Conservation (phyloP, 2,113 vertebrate species). For the Heteronetta atricapilla region DNA sequence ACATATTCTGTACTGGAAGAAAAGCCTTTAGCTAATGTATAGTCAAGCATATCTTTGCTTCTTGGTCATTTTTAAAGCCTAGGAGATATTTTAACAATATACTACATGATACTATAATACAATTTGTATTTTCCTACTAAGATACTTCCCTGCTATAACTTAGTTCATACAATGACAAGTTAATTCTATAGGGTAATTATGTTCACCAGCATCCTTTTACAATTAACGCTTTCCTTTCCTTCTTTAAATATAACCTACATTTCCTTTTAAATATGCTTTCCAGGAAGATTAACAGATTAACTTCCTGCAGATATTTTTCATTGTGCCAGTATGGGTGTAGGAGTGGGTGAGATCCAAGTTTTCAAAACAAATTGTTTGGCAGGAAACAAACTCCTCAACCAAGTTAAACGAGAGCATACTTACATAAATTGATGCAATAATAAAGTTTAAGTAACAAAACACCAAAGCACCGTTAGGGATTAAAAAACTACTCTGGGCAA, state of each 20-base stretch:
- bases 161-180: neutral
- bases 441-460: neutral
- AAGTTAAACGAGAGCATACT: neutral
- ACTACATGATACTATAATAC: rapidly evolving
- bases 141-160: neutral
- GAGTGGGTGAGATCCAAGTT: neutral
- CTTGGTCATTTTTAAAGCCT: neutral
- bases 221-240: conserved; percentile 14
- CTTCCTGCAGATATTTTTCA: neutral
- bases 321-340: neutral
- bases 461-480: neutral
- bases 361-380: neutral
- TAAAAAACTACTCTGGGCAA: neutral
- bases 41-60: neutral
- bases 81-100: neutral
- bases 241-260: neutral
- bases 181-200: neutral
- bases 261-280: conserved; percentile 8
- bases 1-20: neutral
- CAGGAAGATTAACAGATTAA: neutral
- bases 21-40: neutral
- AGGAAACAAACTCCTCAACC: neutral
- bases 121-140: neutral
- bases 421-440: too few species aligned
- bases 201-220: neutral